Percentiles rank a stretch among this genome's conserved stretches.
Conservation (phyloP, 2,888 invertebrate genomes). For the Alentia gelatinosa region DNA sequence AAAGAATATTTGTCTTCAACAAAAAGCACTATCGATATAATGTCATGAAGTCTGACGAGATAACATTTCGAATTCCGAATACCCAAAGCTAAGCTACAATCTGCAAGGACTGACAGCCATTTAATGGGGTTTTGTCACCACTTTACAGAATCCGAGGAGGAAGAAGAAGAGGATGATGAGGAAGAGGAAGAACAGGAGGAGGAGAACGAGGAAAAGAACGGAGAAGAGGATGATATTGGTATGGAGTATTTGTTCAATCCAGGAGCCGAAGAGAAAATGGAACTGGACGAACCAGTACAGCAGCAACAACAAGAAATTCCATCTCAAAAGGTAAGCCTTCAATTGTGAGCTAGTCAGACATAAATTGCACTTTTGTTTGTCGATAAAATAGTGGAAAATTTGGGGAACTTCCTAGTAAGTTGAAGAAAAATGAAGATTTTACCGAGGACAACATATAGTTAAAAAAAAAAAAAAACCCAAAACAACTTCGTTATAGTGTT, state of each 20-base stretch:
- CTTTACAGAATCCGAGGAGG: constrained; percentile 61
- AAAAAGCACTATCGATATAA: too few relatives aligned
- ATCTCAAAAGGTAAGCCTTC: neutral
- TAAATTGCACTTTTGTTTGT: too few relatives aligned
- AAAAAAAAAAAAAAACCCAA: too few relatives aligned
- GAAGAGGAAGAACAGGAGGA: constrained; percentile 80
- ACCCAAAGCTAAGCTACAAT: too few relatives aligned
- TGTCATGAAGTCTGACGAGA: too few relatives aligned
- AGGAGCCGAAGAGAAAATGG: constrained; percentile 57
- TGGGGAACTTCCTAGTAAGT: too few relatives aligned
- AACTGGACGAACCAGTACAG: neutral
- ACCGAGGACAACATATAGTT: neutral
- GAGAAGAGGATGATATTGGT: constrained; percentile 81
- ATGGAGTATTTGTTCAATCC: constrained; percentile 73
- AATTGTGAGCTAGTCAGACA: too few relatives aligned
- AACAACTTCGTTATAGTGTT: too few relatives aligned
- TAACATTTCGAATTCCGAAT: too few relatives aligned
- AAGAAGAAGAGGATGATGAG: constrained; percentile 70
- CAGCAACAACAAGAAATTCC: neutral
- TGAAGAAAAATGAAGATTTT: neutral
- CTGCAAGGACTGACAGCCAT: neutral
- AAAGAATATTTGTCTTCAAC: too few relatives aligned
- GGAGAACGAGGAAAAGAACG: constrained; percentile 79
- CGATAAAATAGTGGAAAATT: too few relatives aligned
- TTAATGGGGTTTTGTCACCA: neutral